Conservation (phyloP, 2,113 vertebrate species). For the Oncorhynchus kisutch region DNA sequence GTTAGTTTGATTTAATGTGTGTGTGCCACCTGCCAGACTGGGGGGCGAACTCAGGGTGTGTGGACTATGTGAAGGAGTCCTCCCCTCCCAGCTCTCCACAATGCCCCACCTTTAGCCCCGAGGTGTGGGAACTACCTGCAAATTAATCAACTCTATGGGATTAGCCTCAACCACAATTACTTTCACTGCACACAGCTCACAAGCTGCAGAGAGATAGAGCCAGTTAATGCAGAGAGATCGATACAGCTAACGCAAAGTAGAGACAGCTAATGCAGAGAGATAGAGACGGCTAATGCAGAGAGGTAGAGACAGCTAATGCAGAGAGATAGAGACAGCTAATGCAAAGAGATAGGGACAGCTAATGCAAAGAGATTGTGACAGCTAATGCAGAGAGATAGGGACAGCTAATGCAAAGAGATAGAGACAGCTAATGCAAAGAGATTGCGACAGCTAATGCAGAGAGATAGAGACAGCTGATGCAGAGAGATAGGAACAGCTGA, state of each 20-base stretch:
- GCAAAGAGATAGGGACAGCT: too few species aligned
- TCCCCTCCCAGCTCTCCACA: constrained; percentile 40
- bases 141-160: constrained; percentile 72
- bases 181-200: constrained; percentile 55
- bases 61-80: constrained; percentile 48
- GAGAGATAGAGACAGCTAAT: too few species aligned
- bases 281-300: too few species aligned
- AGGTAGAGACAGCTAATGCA: too few species aligned
- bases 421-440: too few species aligned
- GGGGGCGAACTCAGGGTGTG: constrained; percentile 48
- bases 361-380: too few species aligned
- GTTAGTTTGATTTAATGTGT: not conserved
- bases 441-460: too few species aligned
- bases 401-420: too few species aligned
- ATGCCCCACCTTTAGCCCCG: constrained; percentile 65
- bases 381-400: too few species aligned
- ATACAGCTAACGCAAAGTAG: too few species aligned
- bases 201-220: not conserved
- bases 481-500: not conserved
- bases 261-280: too few species aligned
- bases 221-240: not conserved
- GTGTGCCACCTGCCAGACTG: constrained; percentile 38
- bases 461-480: too few species aligned
- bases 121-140: constrained; percentile 65
- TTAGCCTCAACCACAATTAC: constrained; percentile 67